Base-by-base conservation (phyloP, 2,113 vertebrate genomes). In the Globicephala melas region DNA sequence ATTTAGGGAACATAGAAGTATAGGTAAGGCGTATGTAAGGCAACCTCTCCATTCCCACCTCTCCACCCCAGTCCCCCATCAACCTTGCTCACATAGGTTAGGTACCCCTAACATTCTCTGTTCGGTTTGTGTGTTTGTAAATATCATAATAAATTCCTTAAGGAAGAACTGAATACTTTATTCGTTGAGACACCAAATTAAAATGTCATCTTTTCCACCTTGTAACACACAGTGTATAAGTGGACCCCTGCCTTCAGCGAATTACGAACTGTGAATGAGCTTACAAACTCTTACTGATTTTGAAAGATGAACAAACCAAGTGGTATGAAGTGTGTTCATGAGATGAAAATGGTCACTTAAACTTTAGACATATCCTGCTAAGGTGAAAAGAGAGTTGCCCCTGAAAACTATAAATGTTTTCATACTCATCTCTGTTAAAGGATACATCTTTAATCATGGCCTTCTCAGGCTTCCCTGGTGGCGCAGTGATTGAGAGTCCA, bases 281-380 rank as follows among this genome's bases (percentile, higher is more conserved):
- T 71, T 71, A 47, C 10, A 25, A 13, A 38, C 17, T 71, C 60
- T 53, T 70, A 77, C 47, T 14, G 11, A 7, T 25, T 71, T 77
- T 81, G 38, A 91, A 96, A 81, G 44, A 93, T 10, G 82, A 87
- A 94, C 71, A 86, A 82, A 95, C 65, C 33, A 47, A 73, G 70
- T 65, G 36, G 28, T 23, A n/a, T 21, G 31, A 82, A 93, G 70
- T 65, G 18, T 96, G 76, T 5, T 96, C 89, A 95, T 55, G 85
- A 97, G 93, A 95, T 96, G n/a, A 94, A 94, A 97, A 95, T 44
- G 91, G 58, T 44, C 70, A 82, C 38, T 91, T 95, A 83, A 50
- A 81, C 65, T 95, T 94, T 53, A 55, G 50, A 85, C 44, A 77
- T 33, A n/a, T 71, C 92, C 87, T 50, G 53, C 76, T 38, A 83